Base-by-base conservation (phyloP, 2,113 vertebrate species). In the Atractosteus spatula region DNA sequence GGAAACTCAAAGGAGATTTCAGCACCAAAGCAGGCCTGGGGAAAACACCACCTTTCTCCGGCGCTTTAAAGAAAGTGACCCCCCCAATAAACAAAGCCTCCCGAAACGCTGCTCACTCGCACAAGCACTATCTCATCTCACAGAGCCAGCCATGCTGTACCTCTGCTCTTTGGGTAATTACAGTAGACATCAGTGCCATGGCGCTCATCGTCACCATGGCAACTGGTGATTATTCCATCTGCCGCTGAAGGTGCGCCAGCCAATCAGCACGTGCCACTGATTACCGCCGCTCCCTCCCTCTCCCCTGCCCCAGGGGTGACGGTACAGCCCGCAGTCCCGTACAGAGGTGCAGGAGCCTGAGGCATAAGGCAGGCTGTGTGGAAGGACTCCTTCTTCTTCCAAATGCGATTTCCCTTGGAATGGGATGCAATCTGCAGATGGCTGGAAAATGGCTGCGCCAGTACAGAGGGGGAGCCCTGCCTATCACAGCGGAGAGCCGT, bases 181-280 rank as follows among this genome's bases (percentile, higher is more conserved):
- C 69, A 2, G 55, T 51, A 69, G 43, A 73, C 74, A 69, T 80
- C 68, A 68, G 82, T 74, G 77, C 77, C 82, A 71, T 68, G 42
- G 80, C 54, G 71, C 70, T 81, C 75, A 72, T 51, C 75, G 84
- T 96, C 84, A 72, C 94, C 83, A 92, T 92, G 82, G 93, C 82
- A 94, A 97, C 94, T 75, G 51, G 82, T 75, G 91, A 89, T 85
- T 82, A 87, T 88, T 89, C 92, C 90, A 86, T 92, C 91, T 91
- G 93, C 93, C 90, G 89, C 87, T 84, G 82, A 65, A 2, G 45
- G 45, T 43, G 71, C 57, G 77, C 84, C 70, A 80, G 76, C 78
- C 79, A 79, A 75, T 3, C 66, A 14, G 14, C 5, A 79, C 69
- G 74, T 64, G 77, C 3, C 2, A 79, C 74, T 29, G 70, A 69